Conservation (phyloP, 2,888 invertebrate genomes). For the Tipula unca region DNA sequence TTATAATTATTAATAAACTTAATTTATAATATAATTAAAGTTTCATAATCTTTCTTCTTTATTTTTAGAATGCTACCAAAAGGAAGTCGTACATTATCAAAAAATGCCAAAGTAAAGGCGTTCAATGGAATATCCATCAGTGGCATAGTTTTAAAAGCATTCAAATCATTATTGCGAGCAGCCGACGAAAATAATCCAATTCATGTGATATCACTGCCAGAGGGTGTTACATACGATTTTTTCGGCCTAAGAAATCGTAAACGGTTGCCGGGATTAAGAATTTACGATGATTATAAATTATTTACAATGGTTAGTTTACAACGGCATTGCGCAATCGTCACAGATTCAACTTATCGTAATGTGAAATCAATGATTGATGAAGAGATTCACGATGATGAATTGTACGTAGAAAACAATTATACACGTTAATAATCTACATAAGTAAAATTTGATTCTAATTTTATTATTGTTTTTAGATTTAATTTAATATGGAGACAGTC, state of each 20-base stretch:
- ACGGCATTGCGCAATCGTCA: constrained; percentile 33
- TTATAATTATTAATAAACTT: too few species aligned
- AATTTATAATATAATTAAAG: too few species aligned
- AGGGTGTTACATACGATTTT: constrained; percentile 34
- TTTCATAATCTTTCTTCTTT: not conserved
- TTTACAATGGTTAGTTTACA: constrained; percentile 39
- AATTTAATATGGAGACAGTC: not conserved
- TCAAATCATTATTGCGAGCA: constrained; percentile 34
- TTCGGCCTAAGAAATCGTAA: constrained; percentile 33
- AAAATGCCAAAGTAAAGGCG: constrained; percentile 32
- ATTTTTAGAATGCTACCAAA: not conserved
- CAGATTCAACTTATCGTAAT: not conserved
- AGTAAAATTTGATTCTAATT: not conserved
- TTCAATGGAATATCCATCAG: constrained; percentile 36
- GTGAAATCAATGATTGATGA: constrained; percentile 39
- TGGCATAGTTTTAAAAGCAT: constrained; percentile 34
- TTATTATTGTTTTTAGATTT: not conserved
- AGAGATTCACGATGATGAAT: constrained; percentile 36
- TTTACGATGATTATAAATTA: constrained; percentile 38
- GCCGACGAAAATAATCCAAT: constrained; percentile 35
- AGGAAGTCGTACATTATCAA: constrained; percentile 28
- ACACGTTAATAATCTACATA: not conserved
- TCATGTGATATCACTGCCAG: constrained; percentile 35
- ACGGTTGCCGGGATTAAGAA: constrained; percentile 36
- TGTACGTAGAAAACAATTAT: constrained; percentile 30